Percentiles rank a stretch among this genome's conserved stretches.
Evolutionary conservation across 2,113 vertebrate genomes (phyloP).

Genomic region (Anarhynchus alexandrinus): DNA sequence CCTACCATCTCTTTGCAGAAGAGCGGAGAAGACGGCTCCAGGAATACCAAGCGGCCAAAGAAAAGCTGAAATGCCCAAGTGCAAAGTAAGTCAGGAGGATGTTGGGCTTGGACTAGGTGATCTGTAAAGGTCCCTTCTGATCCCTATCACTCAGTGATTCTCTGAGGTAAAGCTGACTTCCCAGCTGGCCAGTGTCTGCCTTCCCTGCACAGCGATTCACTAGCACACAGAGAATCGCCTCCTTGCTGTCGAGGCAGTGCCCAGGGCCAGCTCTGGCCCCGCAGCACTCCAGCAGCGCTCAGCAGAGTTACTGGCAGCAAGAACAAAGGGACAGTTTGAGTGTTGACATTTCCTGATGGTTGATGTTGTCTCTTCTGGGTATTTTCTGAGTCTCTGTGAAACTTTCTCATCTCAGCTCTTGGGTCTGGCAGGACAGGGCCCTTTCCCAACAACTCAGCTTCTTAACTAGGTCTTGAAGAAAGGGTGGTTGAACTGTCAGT

Average conservation of each 20-base stretch:
- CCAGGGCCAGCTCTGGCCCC: accelerated
- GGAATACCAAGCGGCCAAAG: constrained; percentile 41
- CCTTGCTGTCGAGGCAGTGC: accelerated
- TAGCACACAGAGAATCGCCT: not conserved
- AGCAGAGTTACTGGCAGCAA: not conserved
- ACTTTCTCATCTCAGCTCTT: not conserved
- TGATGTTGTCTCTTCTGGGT: not conserved
- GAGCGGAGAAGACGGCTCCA: constrained; percentile 29
- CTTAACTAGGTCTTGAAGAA: not conserved
- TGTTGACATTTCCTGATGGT: not conserved
- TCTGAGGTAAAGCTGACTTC: not conserved
- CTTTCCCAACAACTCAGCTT: not conserved
- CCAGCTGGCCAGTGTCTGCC: not conserved
- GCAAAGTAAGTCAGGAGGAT: constrained; percentile 61
- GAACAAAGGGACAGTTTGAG: not conserved
- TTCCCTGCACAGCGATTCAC: not conserved
- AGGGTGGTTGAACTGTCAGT: not conserved
- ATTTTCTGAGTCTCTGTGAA: not conserved
- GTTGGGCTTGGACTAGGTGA: not conserved
- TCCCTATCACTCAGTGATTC: not conserved
- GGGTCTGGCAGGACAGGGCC: not conserved
- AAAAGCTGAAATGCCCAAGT: constrained; percentile 21
- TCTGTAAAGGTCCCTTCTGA: not conserved
- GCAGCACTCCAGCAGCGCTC: not conserved
- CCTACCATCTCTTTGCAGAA: constrained; percentile 18